A percentile compares a stretch with the other conserved stretches of the same genome.
Conservation (phyloP, 2,888 invertebrate species). For the Leucophenga maculata region DNA sequence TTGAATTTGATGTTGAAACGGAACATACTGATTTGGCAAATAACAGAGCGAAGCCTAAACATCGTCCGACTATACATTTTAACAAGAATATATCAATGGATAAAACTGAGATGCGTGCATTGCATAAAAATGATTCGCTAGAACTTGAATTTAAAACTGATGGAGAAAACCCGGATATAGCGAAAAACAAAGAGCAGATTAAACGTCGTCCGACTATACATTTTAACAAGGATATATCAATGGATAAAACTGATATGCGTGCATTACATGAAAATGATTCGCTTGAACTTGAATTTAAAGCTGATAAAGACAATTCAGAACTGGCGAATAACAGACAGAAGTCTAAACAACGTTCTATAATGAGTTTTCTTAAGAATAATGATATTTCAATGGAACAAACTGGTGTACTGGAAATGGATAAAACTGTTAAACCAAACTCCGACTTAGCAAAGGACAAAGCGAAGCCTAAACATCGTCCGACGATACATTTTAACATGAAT, state of each 20-base stretch:
- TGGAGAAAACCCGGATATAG: too few relatives aligned
- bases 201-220: too few relatives aligned
- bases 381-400: neutral
- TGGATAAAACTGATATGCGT: neutral
- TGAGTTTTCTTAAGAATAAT: neutral
- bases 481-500: neutral
- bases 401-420: neutral
- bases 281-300: neutral
- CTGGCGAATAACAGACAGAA: neutral
- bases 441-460: neutral
- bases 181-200: too few relatives aligned
- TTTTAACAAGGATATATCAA: neutral
- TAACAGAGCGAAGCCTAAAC: neutral
- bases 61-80: neutral
- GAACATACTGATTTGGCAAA: neutral
- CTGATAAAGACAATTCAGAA: too few relatives aligned
- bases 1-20: constrained; percentile 1
- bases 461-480: neutral
- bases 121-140: too few relatives aligned
- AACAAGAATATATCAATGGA: constrained; percentile 38
- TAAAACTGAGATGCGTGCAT: constrained; percentile 40
- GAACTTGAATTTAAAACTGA: too few relatives aligned
- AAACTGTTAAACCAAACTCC: neutral
- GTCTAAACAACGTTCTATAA: too few relatives aligned
- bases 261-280: neutral